phyloP scores from a whole-genome alignment of 2,797 vertebrate genomes.

The Tangara arthus region DNA sequence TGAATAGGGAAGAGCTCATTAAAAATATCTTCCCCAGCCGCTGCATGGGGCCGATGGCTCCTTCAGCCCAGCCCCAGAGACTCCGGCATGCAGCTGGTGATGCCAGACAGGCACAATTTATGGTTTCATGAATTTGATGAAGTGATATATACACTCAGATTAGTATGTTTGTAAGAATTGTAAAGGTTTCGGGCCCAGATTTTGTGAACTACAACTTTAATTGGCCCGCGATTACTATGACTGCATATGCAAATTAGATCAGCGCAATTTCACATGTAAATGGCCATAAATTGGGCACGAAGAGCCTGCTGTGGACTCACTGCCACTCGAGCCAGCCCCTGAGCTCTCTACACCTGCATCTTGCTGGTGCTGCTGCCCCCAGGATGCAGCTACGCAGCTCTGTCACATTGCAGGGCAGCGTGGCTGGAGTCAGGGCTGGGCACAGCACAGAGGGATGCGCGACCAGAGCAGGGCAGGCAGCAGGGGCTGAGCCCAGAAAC shows the following conservation, averaged over 20 bases:
- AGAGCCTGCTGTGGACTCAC: not conserved
- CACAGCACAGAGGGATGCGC: fast-evolving
- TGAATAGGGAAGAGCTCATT: conserved; percentile 64
- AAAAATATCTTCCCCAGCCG: conserved; percentile 53
- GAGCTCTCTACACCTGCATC: not conserved
- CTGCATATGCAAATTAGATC: conserved; percentile 51
- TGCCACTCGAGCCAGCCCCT: not conserved
- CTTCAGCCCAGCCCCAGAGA: conserved; percentile 46
- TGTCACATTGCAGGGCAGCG: fast-evolving
- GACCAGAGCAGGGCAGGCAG: fast-evolving
- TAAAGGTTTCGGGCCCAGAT: conserved; percentile 53
- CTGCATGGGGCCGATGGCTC: conserved; percentile 55
- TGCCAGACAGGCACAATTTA: conserved; percentile 63
- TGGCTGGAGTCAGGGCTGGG: not conserved
- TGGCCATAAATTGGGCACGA: conserved; percentile 2
- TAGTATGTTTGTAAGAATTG: conserved; percentile 40
- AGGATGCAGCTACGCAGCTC: not conserved
- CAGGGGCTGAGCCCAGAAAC: not conserved
- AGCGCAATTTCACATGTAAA: conserved; percentile 50
- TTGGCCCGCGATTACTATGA: conserved; percentile 33
- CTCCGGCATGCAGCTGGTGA: conserved; percentile 33
- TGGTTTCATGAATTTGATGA: conserved; percentile 68
- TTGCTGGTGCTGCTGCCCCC: not conserved
- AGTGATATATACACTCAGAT: conserved; percentile 59
- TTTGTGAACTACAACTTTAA: conserved; percentile 60